A percentile compares a stretch with the other conserved stretches of the same genome.
Evolutionary conservation across 2,113 vertebrate genomes (phyloP).

Genomic region (Pelmatolapia mariae): DNA sequence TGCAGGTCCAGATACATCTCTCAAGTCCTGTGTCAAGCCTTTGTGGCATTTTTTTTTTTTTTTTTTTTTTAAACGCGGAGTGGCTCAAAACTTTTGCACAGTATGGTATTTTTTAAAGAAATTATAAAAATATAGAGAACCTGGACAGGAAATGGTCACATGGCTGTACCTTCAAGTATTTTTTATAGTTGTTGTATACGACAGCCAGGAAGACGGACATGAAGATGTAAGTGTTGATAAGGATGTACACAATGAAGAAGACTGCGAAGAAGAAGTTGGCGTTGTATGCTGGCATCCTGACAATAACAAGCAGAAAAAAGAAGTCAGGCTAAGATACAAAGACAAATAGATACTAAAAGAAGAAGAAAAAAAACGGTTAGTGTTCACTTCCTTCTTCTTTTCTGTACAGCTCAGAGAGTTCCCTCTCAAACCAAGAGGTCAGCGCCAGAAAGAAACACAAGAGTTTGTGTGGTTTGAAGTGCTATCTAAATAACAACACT

Average conservation of each 20-base stretch:
- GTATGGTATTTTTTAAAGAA: neutral
- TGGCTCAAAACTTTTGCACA: neutral
- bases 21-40: neutral
- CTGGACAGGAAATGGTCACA: neutral
- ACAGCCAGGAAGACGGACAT: conserved; percentile 96
- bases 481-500: neutral
- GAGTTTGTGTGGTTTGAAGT: neutral
- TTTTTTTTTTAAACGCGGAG: neutral
- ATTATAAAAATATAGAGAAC: neutral
- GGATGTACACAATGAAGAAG: conserved; percentile 88
- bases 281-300: conserved; percentile 93
- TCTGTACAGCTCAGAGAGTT: neutral
- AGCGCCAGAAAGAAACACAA: neutral
- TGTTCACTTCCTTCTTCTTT: neutral
- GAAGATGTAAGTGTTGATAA: conserved; percentile 93
- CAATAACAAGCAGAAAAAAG: neutral
- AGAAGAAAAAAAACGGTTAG: neutral
- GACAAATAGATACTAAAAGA: neutral
- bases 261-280: conserved; percentile 77
- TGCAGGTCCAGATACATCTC: neutral
- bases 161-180: conserved; percentile 84
- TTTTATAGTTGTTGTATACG: conserved; percentile 95
- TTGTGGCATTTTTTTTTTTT: rapidly evolving
- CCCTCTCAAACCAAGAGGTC: neutral
- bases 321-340: neutral